Conservation (phyloP, 2,113 vertebrate genomes). For the Eulacestoma nigropectus region DNA sequence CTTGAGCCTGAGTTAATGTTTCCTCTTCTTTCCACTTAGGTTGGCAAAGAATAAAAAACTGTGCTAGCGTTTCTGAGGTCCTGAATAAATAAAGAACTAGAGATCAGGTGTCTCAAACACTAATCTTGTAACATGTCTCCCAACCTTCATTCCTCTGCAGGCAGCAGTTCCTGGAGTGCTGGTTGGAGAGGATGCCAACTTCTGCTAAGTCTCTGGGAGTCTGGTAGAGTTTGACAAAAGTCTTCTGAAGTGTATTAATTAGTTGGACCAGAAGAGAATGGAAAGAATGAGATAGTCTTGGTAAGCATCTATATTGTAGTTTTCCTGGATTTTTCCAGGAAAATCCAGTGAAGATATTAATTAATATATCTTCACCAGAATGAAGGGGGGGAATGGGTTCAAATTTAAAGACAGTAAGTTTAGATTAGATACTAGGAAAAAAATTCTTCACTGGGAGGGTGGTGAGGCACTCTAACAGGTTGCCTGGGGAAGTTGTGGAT, state of each 20-base stretch:
- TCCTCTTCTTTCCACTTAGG: not conserved
- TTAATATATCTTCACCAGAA: not conserved
- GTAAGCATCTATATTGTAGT: not conserved
- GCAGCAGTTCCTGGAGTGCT: not conserved
- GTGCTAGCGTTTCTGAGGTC: not conserved
- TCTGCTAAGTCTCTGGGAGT: not conserved
- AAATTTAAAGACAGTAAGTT: not conserved
- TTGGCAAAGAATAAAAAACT: not conserved
- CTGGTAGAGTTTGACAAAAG: not conserved
- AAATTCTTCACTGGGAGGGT: not conserved
- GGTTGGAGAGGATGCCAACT: not conserved
- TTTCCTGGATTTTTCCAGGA: not conserved
- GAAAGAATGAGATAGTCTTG: not conserved
- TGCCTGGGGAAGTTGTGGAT: not conserved
- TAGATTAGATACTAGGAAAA: not conserved
- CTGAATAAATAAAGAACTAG: not conserved
- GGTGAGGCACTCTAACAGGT: not conserved
- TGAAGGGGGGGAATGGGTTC: not conserved
- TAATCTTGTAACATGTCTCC: not conserved
- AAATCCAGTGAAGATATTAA: not conserved
- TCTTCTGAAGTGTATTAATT: not conserved
- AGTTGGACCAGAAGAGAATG: not conserved
- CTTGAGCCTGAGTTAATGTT: not conserved
- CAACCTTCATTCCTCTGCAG: not conserved
- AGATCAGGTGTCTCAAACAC: not conserved